Conservation (phyloP, 2,888 invertebrate genomes). For the Parnassius smintheus region DNA sequence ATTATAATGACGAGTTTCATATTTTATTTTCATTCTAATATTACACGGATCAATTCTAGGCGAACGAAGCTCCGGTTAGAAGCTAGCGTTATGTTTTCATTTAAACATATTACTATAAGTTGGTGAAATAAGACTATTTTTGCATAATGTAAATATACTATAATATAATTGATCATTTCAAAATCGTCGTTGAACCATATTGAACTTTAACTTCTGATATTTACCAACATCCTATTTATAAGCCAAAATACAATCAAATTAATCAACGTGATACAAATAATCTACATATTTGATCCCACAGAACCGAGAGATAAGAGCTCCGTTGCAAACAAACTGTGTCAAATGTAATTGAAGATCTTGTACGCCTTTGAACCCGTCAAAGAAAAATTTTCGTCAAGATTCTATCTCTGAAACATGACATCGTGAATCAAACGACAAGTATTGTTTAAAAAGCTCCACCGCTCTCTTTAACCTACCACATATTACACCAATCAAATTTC, state of each 20-base stretch:
- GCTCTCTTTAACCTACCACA: conserved; percentile 45
- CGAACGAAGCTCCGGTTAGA: no score
- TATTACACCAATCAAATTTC: conserved; percentile 5
- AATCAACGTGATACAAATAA: conserved; percentile 52
- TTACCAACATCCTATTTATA: conserved; percentile 23
- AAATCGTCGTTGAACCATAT: conserved; percentile 3
- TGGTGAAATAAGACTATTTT: no score
- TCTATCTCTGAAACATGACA: conserved; percentile 71
- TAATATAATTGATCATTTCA: neutral
- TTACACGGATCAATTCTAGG: no score
- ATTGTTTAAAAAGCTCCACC: conserved; percentile 64
- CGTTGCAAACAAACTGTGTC: conserved; percentile 54
- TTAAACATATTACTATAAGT: no score
- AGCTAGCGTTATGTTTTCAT: no score
- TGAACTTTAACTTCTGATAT: conserved; percentile 6
- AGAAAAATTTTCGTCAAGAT: conserved; percentile 74
- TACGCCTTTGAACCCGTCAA: conserved; percentile 71
- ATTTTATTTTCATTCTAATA: no score
- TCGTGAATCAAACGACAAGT: conserved; percentile 75
- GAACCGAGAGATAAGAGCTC: conserved; percentile 44
- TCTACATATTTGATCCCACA: conserved; percentile 46
- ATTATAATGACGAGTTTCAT: no score
- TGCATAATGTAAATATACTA: neutral
- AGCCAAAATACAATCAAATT: conserved; percentile 45
- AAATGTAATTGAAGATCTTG: conserved; percentile 73